A percentile compares a stretch with the other conserved stretches of the same genome.
These are phyloP conservation scores for Melanotaenia maccullochi DNA, from an alignment of 2,797 vertebrate species.

Conservation along the genomic window DNA sequence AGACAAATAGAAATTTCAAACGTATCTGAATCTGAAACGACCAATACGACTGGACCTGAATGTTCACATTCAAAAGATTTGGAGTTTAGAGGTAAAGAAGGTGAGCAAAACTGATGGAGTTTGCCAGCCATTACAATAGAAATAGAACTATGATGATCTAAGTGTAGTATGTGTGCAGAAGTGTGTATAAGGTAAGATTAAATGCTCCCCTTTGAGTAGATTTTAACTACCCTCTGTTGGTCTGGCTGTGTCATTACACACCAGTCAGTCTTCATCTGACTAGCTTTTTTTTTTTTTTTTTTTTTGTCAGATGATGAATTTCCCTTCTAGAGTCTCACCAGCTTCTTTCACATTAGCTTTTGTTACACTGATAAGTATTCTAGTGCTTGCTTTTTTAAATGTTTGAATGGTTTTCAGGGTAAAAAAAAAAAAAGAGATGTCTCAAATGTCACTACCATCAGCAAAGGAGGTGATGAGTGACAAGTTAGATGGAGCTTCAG, in stretches of 20 bases:
- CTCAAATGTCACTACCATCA: conserved; percentile 56
- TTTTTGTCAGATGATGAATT: conserved; percentile 40
- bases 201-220: conserved; percentile 57
- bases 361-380: conserved; percentile 26
- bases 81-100: not conserved
- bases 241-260: conserved; percentile 71
- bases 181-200: conserved; percentile 6
- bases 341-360: conserved; percentile 20
- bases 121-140: not conserved
- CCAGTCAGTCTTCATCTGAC: conserved; percentile 47
- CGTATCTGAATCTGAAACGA: conserved; percentile 4
- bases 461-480: conserved; percentile 51
- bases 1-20: conserved; percentile 14
- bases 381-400: conserved; percentile 27
- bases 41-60: not conserved
- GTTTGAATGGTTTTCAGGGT: conserved; percentile 16
- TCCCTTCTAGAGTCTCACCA: conserved; percentile 4
- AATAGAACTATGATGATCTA: conserved; percentile 1
- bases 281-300: not conserved
- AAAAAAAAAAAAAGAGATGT: conserved; percentile 7
- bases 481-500: conserved; percentile 50
- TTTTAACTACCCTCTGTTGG: conserved; percentile 82
- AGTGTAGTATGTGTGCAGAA: conserved; percentile 5
- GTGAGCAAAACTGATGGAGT: not conserved
- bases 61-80: not conserved